phyloP scores from a whole-genome alignment of 2,888 invertebrate species.

The Oeneis ivallda region DNA sequence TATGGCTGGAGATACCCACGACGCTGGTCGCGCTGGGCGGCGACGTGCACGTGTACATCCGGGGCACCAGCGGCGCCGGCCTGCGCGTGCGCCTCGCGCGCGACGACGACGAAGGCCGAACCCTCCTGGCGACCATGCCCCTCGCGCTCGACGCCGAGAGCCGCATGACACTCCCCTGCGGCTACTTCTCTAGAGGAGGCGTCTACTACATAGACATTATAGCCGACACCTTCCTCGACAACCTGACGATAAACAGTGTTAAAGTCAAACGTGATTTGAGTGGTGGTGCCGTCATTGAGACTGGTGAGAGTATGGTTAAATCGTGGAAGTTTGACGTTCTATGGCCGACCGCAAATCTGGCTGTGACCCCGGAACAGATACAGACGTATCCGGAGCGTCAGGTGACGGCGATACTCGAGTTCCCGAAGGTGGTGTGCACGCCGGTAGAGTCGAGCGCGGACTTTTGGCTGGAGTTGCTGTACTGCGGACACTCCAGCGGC shows the following conservation, averaged over 20 bases:
- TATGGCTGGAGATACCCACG: conserved; percentile 86
- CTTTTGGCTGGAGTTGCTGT: conserved; percentile 89
- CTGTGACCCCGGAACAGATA: conserved; percentile 88
- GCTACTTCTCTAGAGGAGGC: conserved; percentile 88
- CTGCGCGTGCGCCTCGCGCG: conserved; percentile 73
- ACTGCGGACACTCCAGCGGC: conserved; percentile 86
- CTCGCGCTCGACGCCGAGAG: conserved; percentile 76
- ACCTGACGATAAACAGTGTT: conserved; percentile 35
- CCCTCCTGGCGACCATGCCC: conserved; percentile 70
- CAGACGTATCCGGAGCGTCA: conserved; percentile 90
- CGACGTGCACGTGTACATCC: conserved; percentile 88
- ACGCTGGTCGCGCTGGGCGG: conserved; percentile 90
- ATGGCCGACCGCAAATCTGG: conserved; percentile 89
- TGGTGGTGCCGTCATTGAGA: conserved; percentile 66
- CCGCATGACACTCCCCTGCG: conserved; percentile 84
- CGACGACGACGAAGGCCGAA: conserved; percentile 73
- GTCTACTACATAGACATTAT: conserved; percentile 74
- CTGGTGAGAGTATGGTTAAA: conserved; percentile 68
- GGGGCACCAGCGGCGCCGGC: conserved; percentile 67
- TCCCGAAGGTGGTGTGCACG: conserved; percentile 86
- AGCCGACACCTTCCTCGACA: conserved; percentile 60
- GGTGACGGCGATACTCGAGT: conserved; percentile 88
- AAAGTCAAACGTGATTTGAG: conserved; percentile 57
- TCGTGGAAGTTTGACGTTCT: conserved; percentile 87
- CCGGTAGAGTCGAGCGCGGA: conserved; percentile 84